Conservation (phyloP, 2,888 invertebrate species). For the Stratiomys singularior region DNA sequence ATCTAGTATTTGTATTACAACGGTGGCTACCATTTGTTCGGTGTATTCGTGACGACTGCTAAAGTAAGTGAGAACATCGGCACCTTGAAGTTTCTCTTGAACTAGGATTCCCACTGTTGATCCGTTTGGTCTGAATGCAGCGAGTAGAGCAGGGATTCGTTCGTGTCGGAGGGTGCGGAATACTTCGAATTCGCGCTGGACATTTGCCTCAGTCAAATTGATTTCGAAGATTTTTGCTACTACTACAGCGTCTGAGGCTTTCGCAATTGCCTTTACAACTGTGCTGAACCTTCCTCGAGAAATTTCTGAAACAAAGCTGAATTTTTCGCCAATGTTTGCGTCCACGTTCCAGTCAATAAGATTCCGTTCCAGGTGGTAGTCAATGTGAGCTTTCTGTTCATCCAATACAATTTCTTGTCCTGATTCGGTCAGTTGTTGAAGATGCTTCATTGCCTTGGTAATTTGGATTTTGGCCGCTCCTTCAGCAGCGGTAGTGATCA, state of each 20-base stretch:
- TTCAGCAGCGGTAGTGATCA: constrained; percentile 74
- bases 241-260: constrained; percentile 77
- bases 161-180: constrained; percentile 87
- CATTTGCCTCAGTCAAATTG: constrained; percentile 72
- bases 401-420: constrained; percentile 77
- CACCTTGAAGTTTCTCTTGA: constrained; percentile 87
- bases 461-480: constrained; percentile 81
- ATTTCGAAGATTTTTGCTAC: constrained; percentile 86
- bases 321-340: constrained; percentile 76
- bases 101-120: constrained; percentile 77
- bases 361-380: constrained; percentile 79
- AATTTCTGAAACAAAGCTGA: constrained; percentile 87
- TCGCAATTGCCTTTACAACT: constrained; percentile 84
- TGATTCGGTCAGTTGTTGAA: constrained; percentile 86
- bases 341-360: constrained; percentile 80
- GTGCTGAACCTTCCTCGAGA: constrained; percentile 87
- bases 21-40: constrained; percentile 90
- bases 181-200: constrained; percentile 85
- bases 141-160: constrained; percentile 80
- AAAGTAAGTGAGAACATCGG: constrained; percentile 89
- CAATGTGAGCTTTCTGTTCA: constrained; percentile 72
- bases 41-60: constrained; percentile 89
- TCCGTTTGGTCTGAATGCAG: constrained; percentile 76
- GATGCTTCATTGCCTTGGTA: constrained; percentile 83
- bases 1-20: constrained; percentile 87